Evolutionary conservation across 2,797 vertebrate species (phyloP).

Genomic region (Intellagama lesueurii): DNA sequence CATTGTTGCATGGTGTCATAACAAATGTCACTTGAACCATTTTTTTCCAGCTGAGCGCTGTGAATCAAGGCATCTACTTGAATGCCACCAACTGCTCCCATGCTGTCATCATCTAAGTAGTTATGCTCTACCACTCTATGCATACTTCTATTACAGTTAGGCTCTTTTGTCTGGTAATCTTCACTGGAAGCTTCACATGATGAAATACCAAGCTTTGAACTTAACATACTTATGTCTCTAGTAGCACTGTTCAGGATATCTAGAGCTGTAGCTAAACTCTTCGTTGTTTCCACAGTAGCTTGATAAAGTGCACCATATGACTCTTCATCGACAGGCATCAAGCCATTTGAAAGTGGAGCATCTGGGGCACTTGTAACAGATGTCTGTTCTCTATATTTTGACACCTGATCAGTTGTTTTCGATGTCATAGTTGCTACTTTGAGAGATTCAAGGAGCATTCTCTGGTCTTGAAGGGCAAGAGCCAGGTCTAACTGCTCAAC

Average conservation of each 20-base stretch:
- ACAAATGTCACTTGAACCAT: constrained; percentile 85
- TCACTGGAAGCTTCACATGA: constrained; percentile 78
- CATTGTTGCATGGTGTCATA: constrained; percentile 75
- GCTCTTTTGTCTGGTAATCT: constrained; percentile 76
- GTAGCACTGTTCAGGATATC: constrained; percentile 91
- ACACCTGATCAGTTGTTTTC: constrained; percentile 84
- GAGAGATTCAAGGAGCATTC: constrained; percentile 96
- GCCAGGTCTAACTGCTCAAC: constrained; percentile 99
- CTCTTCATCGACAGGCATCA: constrained; percentile 88
- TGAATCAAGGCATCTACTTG: constrained; percentile 75
- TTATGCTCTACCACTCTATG: constrained; percentile 81
- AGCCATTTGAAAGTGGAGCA: constrained; percentile 84
- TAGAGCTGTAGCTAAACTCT: constrained; percentile 92
- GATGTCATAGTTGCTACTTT: constrained; percentile 94
- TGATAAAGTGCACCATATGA: constrained; percentile 90
- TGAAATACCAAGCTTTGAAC: constrained; percentile 80
- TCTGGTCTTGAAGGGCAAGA: constrained; percentile 96
- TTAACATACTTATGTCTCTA: constrained; percentile 86
- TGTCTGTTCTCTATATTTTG: constrained; percentile 80
- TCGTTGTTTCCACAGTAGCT: constrained; percentile 91
- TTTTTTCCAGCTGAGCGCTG: constrained; percentile 81
- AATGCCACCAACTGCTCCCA: constrained; percentile 91
- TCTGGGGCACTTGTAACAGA: constrained; percentile 80
- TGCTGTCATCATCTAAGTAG: constrained; percentile 82
- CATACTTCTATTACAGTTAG: constrained; percentile 71